Base-by-base conservation (phyloP, 2,797 vertebrate genomes). In the Halcyon chelicuti region DNA sequence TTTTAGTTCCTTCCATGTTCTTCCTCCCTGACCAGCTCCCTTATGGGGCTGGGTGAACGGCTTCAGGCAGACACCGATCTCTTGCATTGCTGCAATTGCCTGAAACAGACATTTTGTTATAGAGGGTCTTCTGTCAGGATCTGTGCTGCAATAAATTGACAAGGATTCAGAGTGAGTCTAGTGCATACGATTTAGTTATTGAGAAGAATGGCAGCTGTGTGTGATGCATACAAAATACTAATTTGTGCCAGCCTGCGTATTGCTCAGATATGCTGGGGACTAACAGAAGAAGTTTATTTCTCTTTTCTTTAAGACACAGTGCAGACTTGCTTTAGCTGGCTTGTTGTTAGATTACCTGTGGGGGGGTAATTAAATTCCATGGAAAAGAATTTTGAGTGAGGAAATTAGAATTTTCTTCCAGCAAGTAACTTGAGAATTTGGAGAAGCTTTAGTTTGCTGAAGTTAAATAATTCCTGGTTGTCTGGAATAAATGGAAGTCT, bases 151-250 rank as follows among this genome's bases (percentile, higher is more conserved):
- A 60, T 58, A 78, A 86, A 75, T 31, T 46, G 28, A 39, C 39
- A 57, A 46, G 31, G 29, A 61, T 61, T 33, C 52, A 75, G 37
- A 62, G 49, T 70, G 29, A 78, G 39, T 23, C n/a, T 33, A 23
- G 74, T 72, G 90, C 90, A 90, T 81, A 25, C 68, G 46, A 73
- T 86, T 84, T 66, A 54, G 84, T 83, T 88, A 88, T 49, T 75
- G 73, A 87, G 89, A 71, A 84, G 73, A 90, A 76, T 33, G 18
- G 80, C 39, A 83, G 74, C 62, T 62, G 14, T 52, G 70, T 86
- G 23, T 40, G 62, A 29, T 90, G 76, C 62, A 51, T 91, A 46
- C 37, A 71, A 66, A 88, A 39, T 70, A 37, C 19, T 39, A 7
- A 75, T 86, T 91, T 90, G 37, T 83, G 57, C 29, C 49, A 77